Percentiles rank a stretch among this genome's conserved stretches.
Conservation (phyloP, 2,888 invertebrate species). For the Ametastegia equiseti region DNA sequence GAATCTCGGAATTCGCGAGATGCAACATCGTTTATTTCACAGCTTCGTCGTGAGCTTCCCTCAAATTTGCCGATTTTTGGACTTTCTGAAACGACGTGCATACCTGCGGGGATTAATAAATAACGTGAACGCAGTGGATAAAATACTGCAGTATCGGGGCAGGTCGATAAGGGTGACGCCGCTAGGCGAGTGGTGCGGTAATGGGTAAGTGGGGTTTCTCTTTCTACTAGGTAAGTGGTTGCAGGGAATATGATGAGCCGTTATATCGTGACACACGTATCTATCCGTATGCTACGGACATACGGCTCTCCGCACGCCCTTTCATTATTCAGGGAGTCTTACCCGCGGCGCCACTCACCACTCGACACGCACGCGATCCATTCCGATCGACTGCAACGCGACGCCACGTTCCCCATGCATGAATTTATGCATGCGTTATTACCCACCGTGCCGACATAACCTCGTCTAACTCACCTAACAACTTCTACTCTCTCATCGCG, state of each 20-base stretch:
- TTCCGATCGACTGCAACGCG: background rate
- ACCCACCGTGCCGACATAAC: background rate
- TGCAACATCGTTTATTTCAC: no score
- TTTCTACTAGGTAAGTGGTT: background rate
- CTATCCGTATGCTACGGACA: background rate
- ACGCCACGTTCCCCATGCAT: no score
- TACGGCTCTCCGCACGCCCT: no score
- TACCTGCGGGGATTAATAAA: no score
- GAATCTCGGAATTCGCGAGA: no score
- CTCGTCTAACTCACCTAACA: background rate
- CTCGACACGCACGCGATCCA: background rate
- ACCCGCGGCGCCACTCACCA: constrained; percentile 30
- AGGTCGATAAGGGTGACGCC: constrained; percentile 63
- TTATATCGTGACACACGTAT: no score
- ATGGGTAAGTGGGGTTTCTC: background rate
- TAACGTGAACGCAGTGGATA: background rate
- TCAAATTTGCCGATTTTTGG: no score
- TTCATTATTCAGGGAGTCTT: constrained; percentile 37
- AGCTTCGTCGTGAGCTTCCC: no score
- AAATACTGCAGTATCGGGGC: constrained; percentile 57
- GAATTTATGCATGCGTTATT: constrained; percentile 39
- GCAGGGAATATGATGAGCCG: no score
- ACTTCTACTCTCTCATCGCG: background rate
- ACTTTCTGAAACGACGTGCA: no score
- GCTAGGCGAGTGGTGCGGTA: background rate